Percentiles rank a stretch among this genome's conserved stretches.
Evolutionary conservation across 2,113 vertebrate species (phyloP).

Genomic region (Microtus richardsoni): DNA sequence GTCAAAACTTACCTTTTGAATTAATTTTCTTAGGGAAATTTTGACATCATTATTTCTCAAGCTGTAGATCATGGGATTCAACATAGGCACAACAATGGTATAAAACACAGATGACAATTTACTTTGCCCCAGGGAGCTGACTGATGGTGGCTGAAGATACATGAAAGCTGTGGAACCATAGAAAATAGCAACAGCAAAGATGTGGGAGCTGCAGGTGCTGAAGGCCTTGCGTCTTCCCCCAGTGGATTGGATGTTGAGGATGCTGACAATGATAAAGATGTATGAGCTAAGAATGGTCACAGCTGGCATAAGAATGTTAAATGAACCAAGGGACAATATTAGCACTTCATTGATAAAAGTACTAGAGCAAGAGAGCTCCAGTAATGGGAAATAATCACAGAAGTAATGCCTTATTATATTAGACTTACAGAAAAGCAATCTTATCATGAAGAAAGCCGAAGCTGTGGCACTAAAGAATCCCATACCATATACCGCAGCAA

Average conservation of each 20-base stretch:
- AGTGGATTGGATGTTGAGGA: constrained; percentile 66
- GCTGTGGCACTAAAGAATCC: constrained; percentile 49
- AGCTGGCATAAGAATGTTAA: constrained; percentile 64
- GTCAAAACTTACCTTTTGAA: too few species aligned
- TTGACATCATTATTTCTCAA: background rate
- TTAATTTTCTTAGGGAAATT: too few species aligned
- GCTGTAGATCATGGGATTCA: constrained; percentile 76
- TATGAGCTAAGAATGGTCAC: constrained; percentile 75
- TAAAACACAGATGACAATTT: constrained; percentile 66
- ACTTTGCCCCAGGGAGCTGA: background rate
- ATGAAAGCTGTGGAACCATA: background rate
- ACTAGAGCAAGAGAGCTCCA: constrained; percentile 73
- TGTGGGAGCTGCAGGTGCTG: background rate
- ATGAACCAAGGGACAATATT: constrained; percentile 58
- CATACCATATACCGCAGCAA: background rate
- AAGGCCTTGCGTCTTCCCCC: constrained; percentile 57
- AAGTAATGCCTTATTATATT: constrained; percentile 79
- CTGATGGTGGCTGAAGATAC: background rate
- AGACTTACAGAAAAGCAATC: constrained; percentile 66
- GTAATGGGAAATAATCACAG: constrained; percentile 77
- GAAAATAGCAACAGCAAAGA: background rate
- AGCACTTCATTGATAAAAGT: constrained; percentile 64
- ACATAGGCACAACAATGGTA: constrained; percentile 29
- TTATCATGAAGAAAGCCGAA: constrained; percentile 56
- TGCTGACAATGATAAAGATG: constrained; percentile 18